A percentile compares a stretch with the other conserved stretches of the same genome.
phyloP scores from a whole-genome alignment of 2,888 invertebrate species.

The Tetanocera ferruginea region DNA sequence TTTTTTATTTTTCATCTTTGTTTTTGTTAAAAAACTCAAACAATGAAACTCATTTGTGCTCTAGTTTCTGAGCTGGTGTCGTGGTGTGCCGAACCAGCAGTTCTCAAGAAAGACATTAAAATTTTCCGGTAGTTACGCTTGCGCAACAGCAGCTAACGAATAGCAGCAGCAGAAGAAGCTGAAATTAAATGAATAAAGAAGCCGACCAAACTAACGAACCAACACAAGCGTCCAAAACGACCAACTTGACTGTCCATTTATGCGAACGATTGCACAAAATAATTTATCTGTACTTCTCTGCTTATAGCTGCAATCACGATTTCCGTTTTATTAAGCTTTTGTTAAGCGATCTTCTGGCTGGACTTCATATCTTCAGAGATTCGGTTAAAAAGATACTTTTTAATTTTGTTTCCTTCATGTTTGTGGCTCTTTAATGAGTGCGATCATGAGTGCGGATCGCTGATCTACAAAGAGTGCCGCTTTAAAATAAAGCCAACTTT shows the following conservation, averaged over 20 bases:
- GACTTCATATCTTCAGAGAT: background rate
- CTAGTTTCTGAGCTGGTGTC: background rate
- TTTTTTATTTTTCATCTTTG: no score
- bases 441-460: background rate
- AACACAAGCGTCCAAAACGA: background rate
- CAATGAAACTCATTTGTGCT: conserved; percentile 7
- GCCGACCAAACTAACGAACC: background rate
- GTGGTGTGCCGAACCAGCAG: background rate
- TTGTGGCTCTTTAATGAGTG: background rate
- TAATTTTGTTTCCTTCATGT: no score
- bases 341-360: background rate
- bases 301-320: conserved; percentile 27
- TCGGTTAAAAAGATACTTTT: no score
- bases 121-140: conserved; percentile 22
- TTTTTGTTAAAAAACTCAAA: background rate
- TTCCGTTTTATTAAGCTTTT: conserved; percentile 29
- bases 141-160: background rate
- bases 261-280: conserved; percentile 23
- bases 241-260: conserved; percentile 15
- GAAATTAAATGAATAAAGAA: background rate
- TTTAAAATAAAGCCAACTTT: background rate
- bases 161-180: background rate
- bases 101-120: conserved; percentile 35
- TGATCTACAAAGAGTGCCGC: no score
- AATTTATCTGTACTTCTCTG: conserved; percentile 13